Evolutionary conservation across 1,140 invertebrate species (phyloP), one percentile per base, ranked within the genome.

Genomic region (Zophobas morio): DNA sequence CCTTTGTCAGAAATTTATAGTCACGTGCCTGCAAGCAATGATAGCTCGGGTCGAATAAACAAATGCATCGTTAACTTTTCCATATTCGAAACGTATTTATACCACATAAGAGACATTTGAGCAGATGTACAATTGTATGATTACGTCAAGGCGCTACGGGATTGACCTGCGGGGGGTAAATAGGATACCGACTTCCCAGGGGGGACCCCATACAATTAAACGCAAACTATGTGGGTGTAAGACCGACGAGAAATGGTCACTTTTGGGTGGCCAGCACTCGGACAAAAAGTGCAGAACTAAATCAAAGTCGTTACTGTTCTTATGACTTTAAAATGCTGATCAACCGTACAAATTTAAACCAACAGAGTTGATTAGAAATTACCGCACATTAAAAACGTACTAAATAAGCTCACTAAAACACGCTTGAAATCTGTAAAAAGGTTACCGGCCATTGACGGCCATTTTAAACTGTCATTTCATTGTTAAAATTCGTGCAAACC

Each of bases 111-210:
- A 20, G 49, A 51, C 49, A 20, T 51, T 63, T 63, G 57, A 66
- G 60, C 60, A 66, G 60, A 66, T 66, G 60, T 66, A 42, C 60
- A 66, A 66, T 66, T 66, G 60, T 57, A 57, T 57, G 54, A 57
- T 66, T 66, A 66, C 60, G 60, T 66, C 60, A 66, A 66, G 60
- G 60, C 60, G 60, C 60, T 33, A 40, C 60, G 39, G 60, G 60
- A 66, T 66, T 57, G 8, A 20, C 37, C 37, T 33, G 39, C 33
- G 60, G 60, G 60, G 60, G 60, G 60, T 66, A 66, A 66, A 66
- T 66, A 66, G 60, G 37, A 66, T 66, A 42, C 37, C 8, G 60
- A 66, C 35, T 42, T 66, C 60, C 60, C 33, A 39, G 60, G 60
- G 60, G 39, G 60, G 60, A 66, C 60, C 60, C 39, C 60, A 66